These are phyloP conservation scores for Mustela lutreola DNA, from an alignment of 2,113 vertebrate species.

Conservation along the genomic window DNA sequence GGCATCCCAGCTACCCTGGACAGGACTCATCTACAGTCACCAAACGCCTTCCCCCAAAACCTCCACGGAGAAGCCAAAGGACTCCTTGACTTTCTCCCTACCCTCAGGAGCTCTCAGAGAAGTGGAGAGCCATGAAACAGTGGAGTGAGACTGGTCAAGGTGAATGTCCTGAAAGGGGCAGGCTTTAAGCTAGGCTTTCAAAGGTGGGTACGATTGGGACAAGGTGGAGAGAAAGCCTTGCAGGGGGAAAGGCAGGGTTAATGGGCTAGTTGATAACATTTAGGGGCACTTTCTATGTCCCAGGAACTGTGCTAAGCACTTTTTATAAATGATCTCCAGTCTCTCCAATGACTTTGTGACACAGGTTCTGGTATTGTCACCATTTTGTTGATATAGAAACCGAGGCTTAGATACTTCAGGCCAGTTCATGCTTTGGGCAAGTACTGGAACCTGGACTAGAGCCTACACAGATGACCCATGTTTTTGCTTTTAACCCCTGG, in stretches of 20 bases:
- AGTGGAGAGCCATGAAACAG: neutral
- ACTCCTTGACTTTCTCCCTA: neutral
- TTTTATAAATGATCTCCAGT: neutral
- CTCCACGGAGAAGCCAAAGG: neutral
- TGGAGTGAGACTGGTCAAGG: neutral
- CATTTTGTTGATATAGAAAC: neutral
- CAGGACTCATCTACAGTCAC: fast-evolving
- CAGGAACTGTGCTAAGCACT: neutral
- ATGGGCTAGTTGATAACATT: neutral
- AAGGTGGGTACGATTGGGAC: neutral
- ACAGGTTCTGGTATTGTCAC: neutral
- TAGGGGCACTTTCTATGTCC: neutral
- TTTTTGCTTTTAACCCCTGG: neutral
- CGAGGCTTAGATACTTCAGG: neutral
- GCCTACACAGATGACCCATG: too few relatives aligned
- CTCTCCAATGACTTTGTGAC: neutral
- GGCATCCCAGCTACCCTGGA: neutral
- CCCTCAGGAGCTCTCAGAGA: neutral
- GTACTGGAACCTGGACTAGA: neutral
- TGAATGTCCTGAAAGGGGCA: neutral
- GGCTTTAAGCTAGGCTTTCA: neutral
- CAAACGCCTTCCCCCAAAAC: fast-evolving
- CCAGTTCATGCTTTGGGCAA: neutral
- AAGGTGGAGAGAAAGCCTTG: neutral
- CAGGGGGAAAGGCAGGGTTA: neutral